These are phyloP conservation scores for Albula goreensis DNA, from an alignment of 2,113 vertebrate genomes.

Conservation along the genomic window DNA sequence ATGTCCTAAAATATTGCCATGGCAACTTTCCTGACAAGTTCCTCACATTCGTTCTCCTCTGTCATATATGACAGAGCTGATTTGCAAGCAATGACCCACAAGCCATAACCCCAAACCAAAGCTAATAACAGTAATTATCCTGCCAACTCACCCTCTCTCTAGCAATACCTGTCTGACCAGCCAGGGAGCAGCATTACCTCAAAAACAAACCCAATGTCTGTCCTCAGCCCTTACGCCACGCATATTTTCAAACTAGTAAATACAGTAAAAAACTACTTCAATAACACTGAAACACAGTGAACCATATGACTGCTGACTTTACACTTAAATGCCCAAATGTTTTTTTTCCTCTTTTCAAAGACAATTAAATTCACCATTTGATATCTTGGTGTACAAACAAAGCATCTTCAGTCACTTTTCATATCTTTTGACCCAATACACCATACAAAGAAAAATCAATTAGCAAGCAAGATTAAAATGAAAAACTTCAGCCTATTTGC, in stretches of 20 bases:
- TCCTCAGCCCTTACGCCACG: not conserved
- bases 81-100: not conserved
- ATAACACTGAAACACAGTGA: not conserved
- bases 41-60: not conserved
- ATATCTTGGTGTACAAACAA: no score
- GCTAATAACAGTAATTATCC: not conserved
- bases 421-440: not conserved
- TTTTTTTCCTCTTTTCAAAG: no score
- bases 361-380: no score
- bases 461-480: not conserved
- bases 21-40: not conserved
- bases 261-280: not conserved
- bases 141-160: not conserved
- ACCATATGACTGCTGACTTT: no score
- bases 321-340: no score
- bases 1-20: not conserved
- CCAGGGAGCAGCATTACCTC: slow-evolving; percentile 1
- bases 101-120: not conserved
- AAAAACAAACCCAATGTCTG: not conserved
- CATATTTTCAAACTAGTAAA: not conserved
- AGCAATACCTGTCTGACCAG: not conserved
- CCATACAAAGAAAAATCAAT: not conserved
- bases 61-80: not conserved
- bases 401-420: no score
- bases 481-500: not conserved